phyloP scores from a whole-genome alignment of 2,888 invertebrate species.

The Tethea ocularis region DNA sequence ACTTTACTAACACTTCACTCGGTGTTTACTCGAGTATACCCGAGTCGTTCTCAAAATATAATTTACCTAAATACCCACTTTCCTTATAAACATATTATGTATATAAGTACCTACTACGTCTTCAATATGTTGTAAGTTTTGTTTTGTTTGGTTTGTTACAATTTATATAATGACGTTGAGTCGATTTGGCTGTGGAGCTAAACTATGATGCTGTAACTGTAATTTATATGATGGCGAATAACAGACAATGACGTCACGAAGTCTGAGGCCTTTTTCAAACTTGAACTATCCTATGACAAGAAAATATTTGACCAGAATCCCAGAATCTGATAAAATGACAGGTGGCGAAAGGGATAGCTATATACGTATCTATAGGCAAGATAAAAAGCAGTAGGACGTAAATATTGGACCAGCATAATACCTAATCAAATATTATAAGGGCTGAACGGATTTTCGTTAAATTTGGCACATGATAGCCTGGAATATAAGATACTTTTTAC shows the following conservation, averaged over 20 bases:
- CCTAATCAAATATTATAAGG: too few species aligned
- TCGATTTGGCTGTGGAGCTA: background rate
- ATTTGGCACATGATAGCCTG: too few species aligned
- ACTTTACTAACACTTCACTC: background rate
- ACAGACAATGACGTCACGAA: background rate
- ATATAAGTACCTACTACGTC: background rate
- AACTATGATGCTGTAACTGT: background rate
- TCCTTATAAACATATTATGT: conserved; percentile 7
- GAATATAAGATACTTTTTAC: too few species aligned
- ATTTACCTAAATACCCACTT: conserved; percentile 6
- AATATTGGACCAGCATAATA: too few species aligned
- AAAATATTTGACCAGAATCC: too few species aligned
- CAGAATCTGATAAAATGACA: too few species aligned
- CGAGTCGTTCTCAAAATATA: background rate
- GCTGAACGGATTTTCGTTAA: too few species aligned
- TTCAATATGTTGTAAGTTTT: background rate
- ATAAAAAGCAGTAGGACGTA: too few species aligned
- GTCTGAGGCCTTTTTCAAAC: background rate
- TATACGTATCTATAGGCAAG: background rate
- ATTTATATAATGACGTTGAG: conserved; percentile 1
- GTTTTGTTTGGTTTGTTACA: conserved; percentile 1
- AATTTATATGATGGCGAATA: background rate
- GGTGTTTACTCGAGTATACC: background rate
- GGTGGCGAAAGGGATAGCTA: too few species aligned
- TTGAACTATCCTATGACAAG: background rate